A percentile compares a stretch with the other conserved stretches of the same genome.
Evolutionary conservation across 2,888 invertebrate genomes (phyloP).

Genomic region (Drosophila testacea): DNA sequence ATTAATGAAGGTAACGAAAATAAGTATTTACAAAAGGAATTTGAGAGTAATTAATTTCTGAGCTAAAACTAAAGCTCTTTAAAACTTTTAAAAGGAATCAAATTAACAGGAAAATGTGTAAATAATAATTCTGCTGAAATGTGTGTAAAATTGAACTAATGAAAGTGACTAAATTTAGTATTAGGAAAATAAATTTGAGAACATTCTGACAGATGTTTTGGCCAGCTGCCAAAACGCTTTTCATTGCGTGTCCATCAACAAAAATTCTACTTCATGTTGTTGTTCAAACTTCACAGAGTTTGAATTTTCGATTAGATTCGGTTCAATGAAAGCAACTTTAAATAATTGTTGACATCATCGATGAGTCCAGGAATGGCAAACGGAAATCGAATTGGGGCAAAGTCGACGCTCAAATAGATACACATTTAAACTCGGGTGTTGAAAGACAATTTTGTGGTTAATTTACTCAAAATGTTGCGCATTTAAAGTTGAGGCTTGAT

Average conservation of each 20-base stretch:
- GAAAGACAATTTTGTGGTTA: conserved; percentile 15
- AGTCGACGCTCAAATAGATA: conserved; percentile 18
- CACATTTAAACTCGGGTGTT: background rate
- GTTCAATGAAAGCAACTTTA: conserved; percentile 35
- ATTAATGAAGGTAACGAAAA: no score
- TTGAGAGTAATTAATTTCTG: no score
- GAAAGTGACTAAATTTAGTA: conserved; percentile 13
- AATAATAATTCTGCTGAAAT: conserved; percentile 24
- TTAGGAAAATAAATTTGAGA: background rate
- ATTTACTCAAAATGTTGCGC: conserved; percentile 5
- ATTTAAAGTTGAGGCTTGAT: conserved; percentile 19
- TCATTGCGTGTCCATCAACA: background rate
- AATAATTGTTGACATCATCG: conserved; percentile 64
- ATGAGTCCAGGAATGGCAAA: conserved; percentile 36
- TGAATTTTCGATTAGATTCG: background rate
- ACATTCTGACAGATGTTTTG: background rate
- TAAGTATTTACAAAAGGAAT: no score
- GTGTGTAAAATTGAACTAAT: conserved; percentile 24
- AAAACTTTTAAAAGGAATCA: no score
- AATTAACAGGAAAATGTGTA: background rate
- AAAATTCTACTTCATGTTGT: background rate
- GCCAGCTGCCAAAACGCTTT: conserved; percentile 1
- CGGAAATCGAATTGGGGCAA: conserved; percentile 43
- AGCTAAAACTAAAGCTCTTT: no score
- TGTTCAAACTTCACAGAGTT: background rate